Conservation (phyloP, 2,888 invertebrate genomes). For the Parascotia fuliginaria region DNA sequence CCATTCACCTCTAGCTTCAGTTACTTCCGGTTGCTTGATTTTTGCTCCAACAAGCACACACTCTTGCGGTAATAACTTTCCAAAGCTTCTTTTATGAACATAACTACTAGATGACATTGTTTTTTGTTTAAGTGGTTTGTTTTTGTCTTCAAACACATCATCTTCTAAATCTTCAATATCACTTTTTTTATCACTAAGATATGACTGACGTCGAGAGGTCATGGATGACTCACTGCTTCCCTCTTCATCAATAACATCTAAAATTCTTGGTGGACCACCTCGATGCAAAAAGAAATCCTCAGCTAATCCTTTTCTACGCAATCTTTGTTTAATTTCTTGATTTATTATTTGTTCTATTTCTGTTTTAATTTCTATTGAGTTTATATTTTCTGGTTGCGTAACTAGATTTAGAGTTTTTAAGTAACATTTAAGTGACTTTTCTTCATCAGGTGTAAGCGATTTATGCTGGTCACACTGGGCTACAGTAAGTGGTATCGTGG, state of each 20-base stretch:
- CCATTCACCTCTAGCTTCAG: slow-evolving; percentile 86
- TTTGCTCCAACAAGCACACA: slow-evolving; percentile 87
- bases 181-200: slow-evolving; percentile 79
- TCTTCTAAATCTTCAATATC: slow-evolving; percentile 80
- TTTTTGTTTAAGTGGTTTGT: slow-evolving; percentile 50
- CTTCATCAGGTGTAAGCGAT: slow-evolving; percentile 85
- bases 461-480: slow-evolving; percentile 72
- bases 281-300: slow-evolving; percentile 70
- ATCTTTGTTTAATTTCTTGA: slow-evolving; percentile 73
- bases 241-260: slow-evolving; percentile 93
- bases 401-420: slow-evolving; percentile 85
- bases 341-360: slow-evolving; percentile 78
- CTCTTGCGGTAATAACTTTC: slow-evolving; percentile 70
- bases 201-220: slow-evolving; percentile 83
- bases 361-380: slow-evolving; percentile 70
- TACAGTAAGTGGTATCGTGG: slow-evolving; percentile 72
- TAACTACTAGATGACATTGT: slow-evolving; percentile 47
- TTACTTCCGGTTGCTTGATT: slow-evolving; percentile 83
- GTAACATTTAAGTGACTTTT: slow-evolving; percentile 83
- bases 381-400: slow-evolving; percentile 73
- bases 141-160: slow-evolving; percentile 76
- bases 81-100: slow-evolving; percentile 64
- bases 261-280: slow-evolving; percentile 87
- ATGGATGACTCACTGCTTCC: slow-evolving; percentile 88
- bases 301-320: slow-evolving; percentile 71